These are phyloP conservation scores for Ranitomeya imitator DNA, from an alignment of 2,113 vertebrate species.

Conservation along the genomic window DNA sequence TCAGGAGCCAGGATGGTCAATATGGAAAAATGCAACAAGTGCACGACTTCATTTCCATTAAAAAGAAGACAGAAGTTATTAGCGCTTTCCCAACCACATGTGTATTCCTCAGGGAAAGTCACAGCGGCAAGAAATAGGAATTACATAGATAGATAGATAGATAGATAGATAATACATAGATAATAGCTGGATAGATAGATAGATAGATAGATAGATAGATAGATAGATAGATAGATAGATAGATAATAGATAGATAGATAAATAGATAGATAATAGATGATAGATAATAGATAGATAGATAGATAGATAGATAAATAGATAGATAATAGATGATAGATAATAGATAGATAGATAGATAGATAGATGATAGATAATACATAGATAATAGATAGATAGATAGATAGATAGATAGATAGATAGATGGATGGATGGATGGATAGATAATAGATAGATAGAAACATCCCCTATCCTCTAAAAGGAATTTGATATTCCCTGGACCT, in stretches of 20 bases:
- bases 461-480: too few species aligned
- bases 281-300: constrained; percentile 5
- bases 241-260: constrained; percentile 17
- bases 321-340: background rate
- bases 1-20: background rate
- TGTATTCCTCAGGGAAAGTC: background rate
- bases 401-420: constrained; percentile 3
- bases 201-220: background rate
- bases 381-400: constrained; percentile 3
- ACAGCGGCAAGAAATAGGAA: background rate
- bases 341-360: too few species aligned
- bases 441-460: background rate
- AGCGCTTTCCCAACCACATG: background rate
- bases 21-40: background rate
- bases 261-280: too few species aligned
- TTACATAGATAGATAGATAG: background rate
- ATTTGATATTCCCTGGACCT: too few species aligned
- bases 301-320: too few species aligned
- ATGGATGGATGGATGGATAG: too few species aligned
- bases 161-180: constrained; percentile 22
- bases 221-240: constrained; percentile 4
- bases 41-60: background rate
- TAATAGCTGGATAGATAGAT: constrained; percentile 30
- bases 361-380: background rate
- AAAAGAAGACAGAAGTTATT: background rate